Evolutionary conservation across 2,113 vertebrate species (phyloP).

Genomic region (Cheirogaleus medius): DNA sequence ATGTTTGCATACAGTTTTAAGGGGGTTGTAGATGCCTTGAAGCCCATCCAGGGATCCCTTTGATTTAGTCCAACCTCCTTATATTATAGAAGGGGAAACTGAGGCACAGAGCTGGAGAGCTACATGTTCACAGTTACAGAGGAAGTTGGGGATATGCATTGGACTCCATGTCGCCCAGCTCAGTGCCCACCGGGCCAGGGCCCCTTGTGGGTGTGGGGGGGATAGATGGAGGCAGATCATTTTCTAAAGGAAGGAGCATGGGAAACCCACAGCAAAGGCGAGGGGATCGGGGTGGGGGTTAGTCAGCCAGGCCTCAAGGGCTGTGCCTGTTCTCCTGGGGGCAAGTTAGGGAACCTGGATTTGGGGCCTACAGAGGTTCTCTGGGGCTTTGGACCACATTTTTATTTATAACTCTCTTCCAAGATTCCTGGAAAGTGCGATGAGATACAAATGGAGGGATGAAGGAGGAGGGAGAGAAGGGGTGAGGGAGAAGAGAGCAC

Average conservation of each 20-base stretch:
- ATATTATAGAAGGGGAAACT: background rate
- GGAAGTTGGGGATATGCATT: background rate
- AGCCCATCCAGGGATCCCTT: background rate
- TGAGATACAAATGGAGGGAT: background rate
- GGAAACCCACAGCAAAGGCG: background rate
- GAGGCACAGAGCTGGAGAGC: background rate
- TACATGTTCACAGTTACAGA: background rate
- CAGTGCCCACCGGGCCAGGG: background rate
- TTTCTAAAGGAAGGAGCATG: background rate
- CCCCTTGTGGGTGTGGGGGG: background rate
- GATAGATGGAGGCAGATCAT: background rate
- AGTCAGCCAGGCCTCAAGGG: background rate
- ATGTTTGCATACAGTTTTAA: background rate
- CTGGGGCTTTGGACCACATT: background rate
- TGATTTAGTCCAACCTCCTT: background rate
- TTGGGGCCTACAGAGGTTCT: background rate
- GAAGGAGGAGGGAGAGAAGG: background rate
- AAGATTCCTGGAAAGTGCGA: background rate
- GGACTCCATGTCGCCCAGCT: background rate
- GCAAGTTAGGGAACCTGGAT: background rate
- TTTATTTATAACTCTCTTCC: conserved; percentile 19
- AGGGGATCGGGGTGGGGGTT: background rate
- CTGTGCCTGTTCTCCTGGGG: background rate
- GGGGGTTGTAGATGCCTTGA: background rate
- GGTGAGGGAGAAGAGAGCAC: background rate